phyloP scores from a whole-genome alignment of 2,113 vertebrate species.

The Pterophyllum scalare region DNA sequence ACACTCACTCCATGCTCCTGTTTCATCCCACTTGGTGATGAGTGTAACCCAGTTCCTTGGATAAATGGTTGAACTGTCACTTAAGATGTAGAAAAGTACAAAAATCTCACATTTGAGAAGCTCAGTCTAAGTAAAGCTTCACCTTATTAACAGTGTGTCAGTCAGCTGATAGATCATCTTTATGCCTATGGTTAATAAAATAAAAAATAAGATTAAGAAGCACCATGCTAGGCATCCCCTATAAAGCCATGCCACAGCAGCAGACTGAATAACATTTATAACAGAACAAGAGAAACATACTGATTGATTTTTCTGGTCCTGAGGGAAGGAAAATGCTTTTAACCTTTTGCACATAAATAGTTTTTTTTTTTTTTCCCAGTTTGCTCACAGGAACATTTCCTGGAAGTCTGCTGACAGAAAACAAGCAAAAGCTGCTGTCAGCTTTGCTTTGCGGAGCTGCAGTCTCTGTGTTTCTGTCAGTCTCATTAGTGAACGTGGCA shows the following conservation, averaged over 20 bases:
- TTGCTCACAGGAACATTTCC: not conserved
- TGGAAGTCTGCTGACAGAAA: slow-evolving; percentile 20
- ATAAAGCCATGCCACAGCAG: not conserved
- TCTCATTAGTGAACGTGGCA: slow-evolving; percentile 32
- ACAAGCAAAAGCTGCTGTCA: slow-evolving; percentile 23
- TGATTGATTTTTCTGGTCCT: not conserved
- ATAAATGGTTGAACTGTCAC: not conserved
- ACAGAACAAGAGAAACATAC: not conserved
- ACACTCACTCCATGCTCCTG: not conserved
- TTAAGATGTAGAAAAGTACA: not conserved
- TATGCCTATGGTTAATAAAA: no score
- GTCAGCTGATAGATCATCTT: not conserved
- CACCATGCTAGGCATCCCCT: fast-evolving
- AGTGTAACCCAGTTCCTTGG: not conserved
- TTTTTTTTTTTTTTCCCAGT: slow-evolving; percentile 1
- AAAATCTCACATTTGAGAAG: not conserved
- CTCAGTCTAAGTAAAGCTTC: not conserved
- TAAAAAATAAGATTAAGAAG: not conserved
- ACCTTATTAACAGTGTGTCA: not conserved
- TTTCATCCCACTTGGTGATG: not conserved
- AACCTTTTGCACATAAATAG: not conserved
- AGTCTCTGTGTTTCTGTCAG: slow-evolving; percentile 37
- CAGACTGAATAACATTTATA: not conserved
- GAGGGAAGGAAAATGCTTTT: not conserved
- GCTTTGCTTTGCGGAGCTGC: slow-evolving; percentile 17